Base-by-base conservation (phyloP, 2,888 invertebrate species). In the Pyrgus malvae region DNA sequence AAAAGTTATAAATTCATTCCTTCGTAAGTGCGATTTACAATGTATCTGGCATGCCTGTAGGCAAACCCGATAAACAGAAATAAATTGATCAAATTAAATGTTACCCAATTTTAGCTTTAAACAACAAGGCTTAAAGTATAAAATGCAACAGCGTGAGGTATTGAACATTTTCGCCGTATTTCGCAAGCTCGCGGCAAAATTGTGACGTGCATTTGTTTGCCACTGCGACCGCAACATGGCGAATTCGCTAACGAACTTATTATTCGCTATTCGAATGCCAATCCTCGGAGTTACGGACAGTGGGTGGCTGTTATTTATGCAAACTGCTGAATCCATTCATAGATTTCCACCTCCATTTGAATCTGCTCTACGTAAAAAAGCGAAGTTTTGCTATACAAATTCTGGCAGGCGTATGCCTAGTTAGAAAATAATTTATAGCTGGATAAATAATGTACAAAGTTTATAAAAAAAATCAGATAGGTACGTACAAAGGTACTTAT, bases 181-280 rank as follows among this genome's bases (percentile, higher is more conserved):
- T 65, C 65, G 65, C 62, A 27, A 42, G 65, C 68, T 64, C 57
- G 64, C 64, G 68, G 70, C 69, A 48, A 63, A 70, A 75, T 69
- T 69, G 75, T 78, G 78, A 75, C 69, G 72, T 68, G 70, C 67
- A 67, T 70, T 67, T 72, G 69, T 70, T 71, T 71, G 62, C 64
- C 59, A 60, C 64, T 60, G 69, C 67, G 67, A 73, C 78, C 78
- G 68, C 76, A 76, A 68, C 69, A 67, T 64, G 69, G 70, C 66
- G 74, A 70, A 74, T 72, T 66, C 69, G 62, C 80, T 80, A 80
- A 80, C 80, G 78, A 80, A 80, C 80, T 80, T 80, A 80, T 79
- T 79, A 80, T 80, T 79, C 68, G 69, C 69, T 73, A 78, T 80
- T 80, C 67, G 68, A 67, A 73, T 69, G 65, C 68, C 70, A 70